Evolutionary conservation across 2,888 invertebrate genomes (phyloP).

Genomic region (Rhingia campestris): DNA sequence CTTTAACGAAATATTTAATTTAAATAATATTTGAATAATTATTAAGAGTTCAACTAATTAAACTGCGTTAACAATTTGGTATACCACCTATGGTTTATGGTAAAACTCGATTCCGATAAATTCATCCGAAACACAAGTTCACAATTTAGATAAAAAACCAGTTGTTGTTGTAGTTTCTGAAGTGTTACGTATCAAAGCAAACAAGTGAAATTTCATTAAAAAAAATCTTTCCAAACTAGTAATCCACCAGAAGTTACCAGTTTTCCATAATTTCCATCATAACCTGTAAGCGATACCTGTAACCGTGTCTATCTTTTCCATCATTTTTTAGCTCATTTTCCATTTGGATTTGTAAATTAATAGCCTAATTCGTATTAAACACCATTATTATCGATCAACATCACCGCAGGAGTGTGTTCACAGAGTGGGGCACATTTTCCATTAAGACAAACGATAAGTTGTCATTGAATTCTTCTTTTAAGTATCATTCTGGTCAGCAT

Average conservation of each 20-base stretch:
- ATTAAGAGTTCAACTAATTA: too few relatives aligned
- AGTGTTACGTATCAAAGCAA: too few relatives aligned
- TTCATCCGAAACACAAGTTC: too few relatives aligned
- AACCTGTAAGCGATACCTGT: background rate
- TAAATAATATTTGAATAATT: too few relatives aligned
- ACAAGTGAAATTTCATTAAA: too few relatives aligned
- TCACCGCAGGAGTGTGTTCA: slow-evolving; percentile 53
- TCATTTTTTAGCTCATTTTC: slow-evolving; percentile 7
- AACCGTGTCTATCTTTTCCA: background rate
- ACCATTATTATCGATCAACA: slow-evolving; percentile 42
- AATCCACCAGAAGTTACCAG: background rate
- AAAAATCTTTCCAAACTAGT: background rate
- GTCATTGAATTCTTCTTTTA: slow-evolving; percentile 29
- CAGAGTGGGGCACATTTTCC: slow-evolving; percentile 26
- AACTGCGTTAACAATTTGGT: too few relatives aligned
- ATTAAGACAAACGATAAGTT: slow-evolving; percentile 56
- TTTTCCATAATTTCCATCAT: slow-evolving; percentile 2
- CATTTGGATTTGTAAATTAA: slow-evolving; percentile 17
- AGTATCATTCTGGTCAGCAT: slow-evolving; percentile 17
- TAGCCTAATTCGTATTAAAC: slow-evolving; percentile 55
- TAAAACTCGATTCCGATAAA: too few relatives aligned
- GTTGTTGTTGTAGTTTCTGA: too few relatives aligned
- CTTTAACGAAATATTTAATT: too few relatives aligned
- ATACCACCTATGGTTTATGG: too few relatives aligned
- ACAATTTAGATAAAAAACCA: too few relatives aligned